Base-by-base conservation (phyloP, 2,888 invertebrate species). In the Ephialtes manifestator region DNA sequence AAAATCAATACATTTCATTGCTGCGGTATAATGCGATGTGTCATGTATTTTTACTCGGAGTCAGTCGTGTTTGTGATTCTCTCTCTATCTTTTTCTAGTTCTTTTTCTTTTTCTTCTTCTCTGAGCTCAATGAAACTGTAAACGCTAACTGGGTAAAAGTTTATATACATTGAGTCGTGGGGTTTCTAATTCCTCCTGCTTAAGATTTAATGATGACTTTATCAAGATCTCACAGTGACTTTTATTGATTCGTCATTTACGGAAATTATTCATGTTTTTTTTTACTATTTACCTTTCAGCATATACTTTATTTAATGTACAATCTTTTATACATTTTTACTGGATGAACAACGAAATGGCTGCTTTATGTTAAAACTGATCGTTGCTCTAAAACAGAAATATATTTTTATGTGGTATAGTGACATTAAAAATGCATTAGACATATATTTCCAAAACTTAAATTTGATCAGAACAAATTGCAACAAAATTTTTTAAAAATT, bases 161-260 rank as follows among this genome's bases (percentile, higher is more conserved):
- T 39, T 39, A 4, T 18, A 51, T 7, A 51, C n/a, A 1, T 4
- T 4, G n/a, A 10, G 51, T 51, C 8, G 15, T 15, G 46, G 11
- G 11, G 10, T 1, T 35, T 2, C 39, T 13, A 65, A 5, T 63
- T 53, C 5, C 31, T 24, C 35, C 39, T 39, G 24, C n/a, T 20
- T 18, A 24, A 2, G 15, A 10, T 76, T 76, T 75, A 65, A 48
- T 39, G 75, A 75, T 63, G 51, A 18, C 75, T 75, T 75, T 65
- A 76, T 76, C 75, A 76, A 65, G 35, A 65, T 60, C 43, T 65
- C 15, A 15, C 15, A 18, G 35, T 11, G 51, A 65, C 65, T 65
- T 51, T 76, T 65, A 39, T 39, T 39, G 51, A 46, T 48, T 31
- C 51, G 24, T 60, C 43, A 74, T 63, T 75, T 51, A 11, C 35